Base-by-base conservation (phyloP, 2,888 invertebrate species). In the Tenthredo amoena region DNA sequence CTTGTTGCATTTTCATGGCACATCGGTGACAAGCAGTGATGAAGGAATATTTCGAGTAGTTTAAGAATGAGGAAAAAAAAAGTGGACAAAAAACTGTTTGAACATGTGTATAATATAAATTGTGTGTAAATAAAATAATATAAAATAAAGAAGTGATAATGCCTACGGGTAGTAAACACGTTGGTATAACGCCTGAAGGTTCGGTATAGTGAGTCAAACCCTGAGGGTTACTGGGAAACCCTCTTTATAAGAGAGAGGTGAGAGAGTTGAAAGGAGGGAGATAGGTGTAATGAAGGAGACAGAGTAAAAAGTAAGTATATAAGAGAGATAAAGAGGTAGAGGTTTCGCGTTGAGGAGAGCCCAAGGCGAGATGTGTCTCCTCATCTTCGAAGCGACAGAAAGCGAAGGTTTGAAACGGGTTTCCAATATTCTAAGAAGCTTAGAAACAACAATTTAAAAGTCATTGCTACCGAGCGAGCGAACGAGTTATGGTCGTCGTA, bases 211-310 rank as follows among this genome's bases (percentile, higher is more conserved):
- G 89, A 90, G 88, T 90, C 90, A 90, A 89, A 88, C 87, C 83
- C 87, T 88, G 88, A 81, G 90, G 90, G 87, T 88, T 87, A 90
- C 88, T 90, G 89, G 90, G 90, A 88, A 90, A 89, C 88, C 90
- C 90, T 89, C 88, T 62, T 47, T 83, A 40, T 65, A 15, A 55
- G 7, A 34, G 62, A 62, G 21, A 43, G 21, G 26, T 10, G 15
- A 37, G 21, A 62, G 7, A 62, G 21, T 26, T 31, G 65, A 62
- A 40, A 81, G 55, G 77, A 77, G 21, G 5, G 40, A 82, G 65
- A 65, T 10, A 65, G 65, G 43, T 40, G 7, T 34, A 12, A 31
- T 10, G 65, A 71, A 47, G 47, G 37, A 83, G 71, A 71, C 34
- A 43, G 40, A 47, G 47, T n/a, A 26, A 31, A 47, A 37, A 47